Evolutionary conservation across 2,888 invertebrate genomes (phyloP).

Genomic region (Belgica antarctica): DNA sequence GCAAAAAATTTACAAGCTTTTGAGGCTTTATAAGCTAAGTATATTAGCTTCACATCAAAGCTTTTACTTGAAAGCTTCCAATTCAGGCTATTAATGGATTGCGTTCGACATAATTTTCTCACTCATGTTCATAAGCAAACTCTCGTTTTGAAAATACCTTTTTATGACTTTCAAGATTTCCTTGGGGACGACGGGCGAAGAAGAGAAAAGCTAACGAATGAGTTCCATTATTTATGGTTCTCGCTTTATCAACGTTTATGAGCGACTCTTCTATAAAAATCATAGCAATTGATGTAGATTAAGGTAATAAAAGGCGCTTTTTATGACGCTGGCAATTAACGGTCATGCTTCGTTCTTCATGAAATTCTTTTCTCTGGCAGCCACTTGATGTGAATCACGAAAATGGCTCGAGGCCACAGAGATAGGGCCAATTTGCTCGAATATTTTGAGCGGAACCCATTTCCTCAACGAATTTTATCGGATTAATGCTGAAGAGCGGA

Average conservation of each 20-base stretch:
- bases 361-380: too few relatives aligned
- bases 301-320: constrained; percentile 40
- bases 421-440: neutral
- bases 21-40: too few relatives aligned
- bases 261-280: constrained; percentile 30
- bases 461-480: neutral
- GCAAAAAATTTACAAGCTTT: too few relatives aligned
- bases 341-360: neutral
- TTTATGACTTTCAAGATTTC: too few relatives aligned
- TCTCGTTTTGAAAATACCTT: neutral
- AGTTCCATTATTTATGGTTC: neutral
- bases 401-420: constrained; percentile 6
- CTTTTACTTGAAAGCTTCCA: too few relatives aligned
- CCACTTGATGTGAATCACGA: neutral
- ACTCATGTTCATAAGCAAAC: too few relatives aligned
- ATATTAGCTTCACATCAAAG: too few relatives aligned
- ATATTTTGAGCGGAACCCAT: constrained; percentile 2
- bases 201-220: neutral
- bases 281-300: constrained; percentile 42
- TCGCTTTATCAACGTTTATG: neutral
- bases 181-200: too few relatives aligned
- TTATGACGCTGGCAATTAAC: constrained; percentile 42
- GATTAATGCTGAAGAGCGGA: neutral
- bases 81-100: too few relatives aligned
- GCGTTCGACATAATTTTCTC: too few relatives aligned